Base-by-base conservation (phyloP, 2,888 invertebrate genomes). In the Drosophila testacea region DNA sequence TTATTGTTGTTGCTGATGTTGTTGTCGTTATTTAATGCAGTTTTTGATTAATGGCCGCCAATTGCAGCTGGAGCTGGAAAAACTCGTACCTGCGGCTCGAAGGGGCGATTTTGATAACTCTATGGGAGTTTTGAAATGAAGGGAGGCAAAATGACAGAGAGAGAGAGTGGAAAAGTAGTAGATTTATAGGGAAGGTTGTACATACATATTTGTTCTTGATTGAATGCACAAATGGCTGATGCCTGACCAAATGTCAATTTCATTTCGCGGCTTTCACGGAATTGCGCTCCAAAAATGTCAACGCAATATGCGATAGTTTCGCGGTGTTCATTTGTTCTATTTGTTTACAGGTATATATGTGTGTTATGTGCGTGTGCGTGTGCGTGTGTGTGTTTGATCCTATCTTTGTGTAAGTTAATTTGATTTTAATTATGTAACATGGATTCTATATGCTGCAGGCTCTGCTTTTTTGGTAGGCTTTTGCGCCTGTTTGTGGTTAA, bases 391-490 rank as follows among this genome's bases (percentile, higher is more conserved):
- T 16, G 13, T 34, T 13, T 7, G 27, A 10, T 6, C 13, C 3
- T 63, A n/a, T 6, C 36, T 27, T n/a, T 60, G 55, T 71, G 41
- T 48, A 51, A 44, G 73, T 79, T 89, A 89, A 89, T 84, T 87
- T 88, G 89, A 84, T 83, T 88, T 84, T 89, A 84, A 84, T 89
- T 83, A 84, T 89, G 74, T 79, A 89, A 79, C 70, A 48, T n/a
- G 34, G 6, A 36, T 36, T 13, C 7, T 10, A 6, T 13, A 22
- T 7, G 22, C 34, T 11, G 42, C 5, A 34, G 34, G 6, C 39
- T 48, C 34, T 46, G 60, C n/a, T 32, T 46, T 62, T 52, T 50
- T 50, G 42, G 48, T 46, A 47, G 52, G 57, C 69, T 73, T 73
- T 86, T 77, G 16, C 16, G 73, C 66, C 70, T 32, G 63, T 73